A percentile compares a stretch with the other conserved stretches of the same genome.
Conservation (phyloP, 1,140 invertebrate genomes). For the Dreissena polymorpha region DNA sequence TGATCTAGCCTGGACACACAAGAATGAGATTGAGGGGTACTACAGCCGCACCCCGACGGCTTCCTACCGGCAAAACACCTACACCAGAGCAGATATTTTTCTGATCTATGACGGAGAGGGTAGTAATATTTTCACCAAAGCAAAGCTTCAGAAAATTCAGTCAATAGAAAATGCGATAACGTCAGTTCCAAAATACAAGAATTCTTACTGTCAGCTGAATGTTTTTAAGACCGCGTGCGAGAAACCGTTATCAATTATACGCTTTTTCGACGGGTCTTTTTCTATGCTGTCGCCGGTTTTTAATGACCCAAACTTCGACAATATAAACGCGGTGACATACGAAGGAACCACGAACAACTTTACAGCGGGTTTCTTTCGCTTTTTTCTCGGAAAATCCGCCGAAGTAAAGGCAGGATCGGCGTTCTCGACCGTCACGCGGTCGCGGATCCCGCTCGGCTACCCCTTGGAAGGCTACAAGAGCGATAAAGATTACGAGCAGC, state of each 20-base stretch:
- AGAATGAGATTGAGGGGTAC: conserved; percentile 14
- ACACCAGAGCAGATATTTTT: conserved; percentile 28
- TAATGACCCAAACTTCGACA: conserved; percentile 58
- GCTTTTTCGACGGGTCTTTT: conserved; percentile 63
- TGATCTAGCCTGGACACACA: conserved; percentile 52
- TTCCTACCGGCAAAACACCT: conserved; percentile 15
- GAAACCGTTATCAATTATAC: conserved; percentile 48
- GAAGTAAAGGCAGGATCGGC: conserved; percentile 23
- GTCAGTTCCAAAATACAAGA: conserved; percentile 33
- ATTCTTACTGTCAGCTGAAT: conserved; percentile 54
- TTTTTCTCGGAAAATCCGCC: conserved; percentile 50
- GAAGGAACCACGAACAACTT: conserved; percentile 43
- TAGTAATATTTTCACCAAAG: conserved; percentile 56
- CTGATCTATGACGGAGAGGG: conserved; percentile 44
- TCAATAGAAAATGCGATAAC: conserved; percentile 51
- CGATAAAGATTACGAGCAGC: conserved; percentile 11
- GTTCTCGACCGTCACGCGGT: conserved; percentile 30
- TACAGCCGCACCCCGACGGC: conserved; percentile 31
- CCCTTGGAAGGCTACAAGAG: conserved; percentile 21
- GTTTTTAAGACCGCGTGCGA: conserved; percentile 20
- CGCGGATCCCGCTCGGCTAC: conserved; percentile 25
- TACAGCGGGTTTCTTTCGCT: conserved; percentile 39
- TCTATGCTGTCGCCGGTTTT: conserved; percentile 45
- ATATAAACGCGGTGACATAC: conserved; percentile 53
- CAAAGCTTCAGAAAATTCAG: conserved; percentile 48